A percentile compares a stretch with the other conserved stretches of the same genome.
phyloP scores from a whole-genome alignment of 30 jellyfish, hydroid and myxozoan genomes.

The Sanderia malayensis region DNA sequence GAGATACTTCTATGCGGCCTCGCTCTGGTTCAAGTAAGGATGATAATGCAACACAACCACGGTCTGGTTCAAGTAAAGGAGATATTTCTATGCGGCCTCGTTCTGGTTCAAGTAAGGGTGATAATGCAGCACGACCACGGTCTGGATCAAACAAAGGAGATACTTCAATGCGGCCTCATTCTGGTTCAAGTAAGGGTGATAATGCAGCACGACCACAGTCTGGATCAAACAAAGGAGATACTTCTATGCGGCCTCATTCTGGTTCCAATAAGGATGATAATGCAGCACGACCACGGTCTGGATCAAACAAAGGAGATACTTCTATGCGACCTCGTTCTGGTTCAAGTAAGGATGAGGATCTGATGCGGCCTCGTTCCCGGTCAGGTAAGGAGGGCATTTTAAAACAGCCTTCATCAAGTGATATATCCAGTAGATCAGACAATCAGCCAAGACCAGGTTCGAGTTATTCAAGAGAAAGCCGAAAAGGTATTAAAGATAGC shows the following conservation, averaged over 20 bases:
- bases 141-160: background rate
- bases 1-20: background rate
- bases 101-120: background rate
- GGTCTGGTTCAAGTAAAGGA: background rate
- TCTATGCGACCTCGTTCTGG: background rate
- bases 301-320: background rate
- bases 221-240: background rate
- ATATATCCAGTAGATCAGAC: no score
- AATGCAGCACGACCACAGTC: background rate
- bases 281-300: background rate
- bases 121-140: background rate
- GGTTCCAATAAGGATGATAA: background rate
- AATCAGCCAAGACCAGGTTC: no score
- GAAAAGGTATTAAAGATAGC: no score
- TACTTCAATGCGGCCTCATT: background rate
- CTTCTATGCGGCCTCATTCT: background rate
- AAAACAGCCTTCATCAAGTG: no score
- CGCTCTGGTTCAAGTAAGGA: constrained; percentile 13
- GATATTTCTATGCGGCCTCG: background rate
- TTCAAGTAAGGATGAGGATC: background rate
- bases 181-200: constrained; percentile 1
- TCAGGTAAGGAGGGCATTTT: background rate
- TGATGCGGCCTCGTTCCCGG: background rate
- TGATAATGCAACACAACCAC: background rate
- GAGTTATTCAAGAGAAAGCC: no score